Evolutionary conservation across 2,113 vertebrate genomes (phyloP), one percentile per base, ranked within the genome.

Genomic region (Polypterus senegalus): DNA sequence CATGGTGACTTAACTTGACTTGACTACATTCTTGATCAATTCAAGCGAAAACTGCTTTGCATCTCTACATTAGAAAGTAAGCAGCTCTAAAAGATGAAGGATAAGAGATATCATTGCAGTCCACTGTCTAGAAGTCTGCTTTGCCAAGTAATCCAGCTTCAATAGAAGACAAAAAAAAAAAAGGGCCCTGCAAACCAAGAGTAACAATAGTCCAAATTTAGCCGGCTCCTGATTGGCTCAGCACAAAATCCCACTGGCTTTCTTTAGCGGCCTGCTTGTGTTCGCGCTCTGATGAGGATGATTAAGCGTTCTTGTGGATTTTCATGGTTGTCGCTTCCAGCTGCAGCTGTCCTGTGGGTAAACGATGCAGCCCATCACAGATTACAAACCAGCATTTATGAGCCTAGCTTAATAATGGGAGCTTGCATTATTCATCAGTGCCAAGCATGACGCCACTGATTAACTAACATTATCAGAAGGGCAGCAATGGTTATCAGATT

Each of bases 381-480:
- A 66, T 66, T 58, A 62, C 61, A 61, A 46, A 48, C 46, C 44
- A 49, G 44, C 47, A 57, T 49, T 56, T 52, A 62, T 62, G 49
- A 10, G 43, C 70, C 65, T 55, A 55, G 67, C 59, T 64, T 60
- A 64, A 56, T 66, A 68, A 53, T 52, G 62, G 63, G 46, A 54
- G 3, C n/a, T 62, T 65, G 66, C 63, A 63, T 70, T 73, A 71
- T 75, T 76, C 74, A 69, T 71, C 63, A 63, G 51, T 4, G 47
- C 62, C 47, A 3, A 60, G 61, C 69, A 69, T 73, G 72, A 71
- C 69, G 67, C 67, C 65, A 71, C 67, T 73, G 69, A 73, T 73
- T 73, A 62, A 59, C 61, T 61, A 69, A 66, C 47, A 65, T 51
- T 57, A 58, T 65, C 60, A 66, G 60, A 27, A 57, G 54, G 52